Base-by-base conservation (phyloP, 2,113 vertebrate genomes). In the human region DNA sequence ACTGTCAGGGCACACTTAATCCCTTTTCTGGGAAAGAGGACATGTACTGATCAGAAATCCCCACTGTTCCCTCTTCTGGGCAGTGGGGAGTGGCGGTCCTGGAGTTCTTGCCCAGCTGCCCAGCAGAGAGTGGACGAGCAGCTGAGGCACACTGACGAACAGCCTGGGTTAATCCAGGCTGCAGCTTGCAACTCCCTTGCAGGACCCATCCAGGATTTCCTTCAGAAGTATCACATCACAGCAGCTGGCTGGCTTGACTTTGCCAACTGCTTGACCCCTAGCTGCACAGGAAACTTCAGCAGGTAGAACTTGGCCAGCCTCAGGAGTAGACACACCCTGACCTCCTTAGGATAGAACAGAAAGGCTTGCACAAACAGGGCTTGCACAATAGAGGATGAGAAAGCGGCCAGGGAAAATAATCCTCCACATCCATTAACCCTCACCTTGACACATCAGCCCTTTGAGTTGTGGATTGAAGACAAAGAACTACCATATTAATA, bases 61-160 rank as follows among this genome's bases (percentile, higher is more conserved):
- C 59, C 72, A 66, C 79, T 57, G 83, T 68, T 72, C 87, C 84
- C 57, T 75, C 57, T 52, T 82, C 61, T 50, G 87, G 87, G 87
- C 55, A 66, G 61, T 40, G 79, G 96, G 94, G 97, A 94, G 97
- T 93, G 88, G 95, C 90, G 0, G 7, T 68, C 64, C 75, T 95
- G 81, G 91, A 93, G 95, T 76, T 90, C 90, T 93, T 81, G 94
- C 92, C 70, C 96, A 96, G 96, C 95, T 98, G 98, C 97, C 98
- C 38, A 5, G 95, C 38, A 1, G 87, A 96, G 86, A 94, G 94
- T 70, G 64, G 92, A 88, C 0, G 5, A 96, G 97, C 97, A 98
- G 97, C 97, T 97, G 97, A 98, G 90, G 61, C 45, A 1, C n/a
- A 5, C 57, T 76, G 87, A 45, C 70, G 92, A 95, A 85, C 90